Evolutionary conservation across 2,888 invertebrate species (phyloP).

Genomic region (Campopleginae sp.): DNA sequence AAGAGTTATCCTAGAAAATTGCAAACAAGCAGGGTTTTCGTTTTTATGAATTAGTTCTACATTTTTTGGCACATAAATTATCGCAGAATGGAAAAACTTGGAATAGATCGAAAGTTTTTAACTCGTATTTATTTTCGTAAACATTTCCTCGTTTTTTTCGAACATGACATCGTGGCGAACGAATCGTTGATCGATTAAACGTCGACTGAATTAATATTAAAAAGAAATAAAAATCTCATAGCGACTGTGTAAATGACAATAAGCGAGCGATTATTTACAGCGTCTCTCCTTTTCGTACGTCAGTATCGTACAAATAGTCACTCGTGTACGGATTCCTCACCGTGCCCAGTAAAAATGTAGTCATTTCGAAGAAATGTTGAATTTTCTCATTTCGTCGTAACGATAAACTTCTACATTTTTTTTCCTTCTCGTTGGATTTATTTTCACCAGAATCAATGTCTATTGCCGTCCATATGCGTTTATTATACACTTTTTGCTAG

Average conservation of each 20-base stretch:
- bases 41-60: neutral
- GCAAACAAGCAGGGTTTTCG: neutral
- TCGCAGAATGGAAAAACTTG: neutral
- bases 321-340: conserved; percentile 16
- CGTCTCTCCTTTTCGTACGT: conserved; percentile 4
- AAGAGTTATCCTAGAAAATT: neutral
- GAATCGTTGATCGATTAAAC: neutral
- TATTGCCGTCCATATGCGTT: conserved; percentile 52
- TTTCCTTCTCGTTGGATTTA: neutral
- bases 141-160: neutral
- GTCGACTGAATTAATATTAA: neutral
- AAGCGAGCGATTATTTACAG: conserved; percentile 30
- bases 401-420: neutral
- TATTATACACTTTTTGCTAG: conserved; percentile 3
- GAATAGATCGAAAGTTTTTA: neutral
- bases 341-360: neutral
- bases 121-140: conserved; percentile 4
- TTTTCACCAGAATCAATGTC: conserved; percentile 32
- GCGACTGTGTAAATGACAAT: conserved; percentile 47
- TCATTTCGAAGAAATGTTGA: neutral
- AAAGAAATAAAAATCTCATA: neutral
- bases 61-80: neutral
- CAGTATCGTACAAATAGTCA: conserved; percentile 25
- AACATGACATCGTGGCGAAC: neutral
- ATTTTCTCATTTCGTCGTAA: neutral